Conservation (phyloP, 2,113 vertebrate species). For the Dromas ardeola region DNA sequence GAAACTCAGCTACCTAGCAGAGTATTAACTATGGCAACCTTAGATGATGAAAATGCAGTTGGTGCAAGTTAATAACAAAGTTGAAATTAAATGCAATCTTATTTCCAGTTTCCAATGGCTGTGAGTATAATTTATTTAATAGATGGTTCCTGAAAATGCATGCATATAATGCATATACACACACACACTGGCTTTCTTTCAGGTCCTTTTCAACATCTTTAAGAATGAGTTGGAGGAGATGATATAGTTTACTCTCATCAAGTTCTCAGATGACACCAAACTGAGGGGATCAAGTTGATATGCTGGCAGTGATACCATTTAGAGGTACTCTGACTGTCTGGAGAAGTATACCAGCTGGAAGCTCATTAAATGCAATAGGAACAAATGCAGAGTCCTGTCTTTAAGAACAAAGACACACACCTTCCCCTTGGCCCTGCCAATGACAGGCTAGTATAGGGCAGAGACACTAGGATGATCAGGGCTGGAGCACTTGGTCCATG, state of each 20-base stretch:
- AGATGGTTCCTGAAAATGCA: background rate
- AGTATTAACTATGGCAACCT: background rate
- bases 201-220: background rate
- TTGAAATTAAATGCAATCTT: background rate
- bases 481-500: too few relatives aligned
- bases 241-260: background rate
- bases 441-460: too few relatives aligned
- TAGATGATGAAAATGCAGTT: background rate
- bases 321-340: background rate
- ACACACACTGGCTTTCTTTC: background rate
- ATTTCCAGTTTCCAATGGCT: background rate
- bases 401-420: background rate
- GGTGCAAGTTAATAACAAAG: background rate
- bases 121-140: background rate
- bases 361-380: background rate
- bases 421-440: too few relatives aligned
- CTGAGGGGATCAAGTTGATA: background rate
- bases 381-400: background rate
- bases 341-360: background rate
- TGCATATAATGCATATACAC: background rate
- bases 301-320: background rate
- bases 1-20: background rate
- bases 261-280: background rate
- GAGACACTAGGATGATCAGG: too few relatives aligned
- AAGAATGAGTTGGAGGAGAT: background rate